phyloP scores from a whole-genome alignment of 1,140 invertebrate genomes.

The Delia radicum region DNA sequence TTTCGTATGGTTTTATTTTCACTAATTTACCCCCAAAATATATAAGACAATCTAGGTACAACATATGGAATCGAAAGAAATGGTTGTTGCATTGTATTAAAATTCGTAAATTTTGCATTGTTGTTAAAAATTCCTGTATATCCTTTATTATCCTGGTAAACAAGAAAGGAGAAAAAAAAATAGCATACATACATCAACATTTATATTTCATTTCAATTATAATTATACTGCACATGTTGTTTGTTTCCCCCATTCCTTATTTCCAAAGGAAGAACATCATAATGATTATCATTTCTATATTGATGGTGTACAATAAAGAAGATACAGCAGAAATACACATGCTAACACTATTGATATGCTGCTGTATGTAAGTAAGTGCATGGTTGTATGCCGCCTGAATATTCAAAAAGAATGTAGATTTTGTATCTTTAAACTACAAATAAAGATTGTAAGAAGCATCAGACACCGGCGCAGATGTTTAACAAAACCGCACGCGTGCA shows the following conservation, averaged over 20 bases:
- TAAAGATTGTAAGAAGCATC: background rate
- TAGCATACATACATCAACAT: background rate
- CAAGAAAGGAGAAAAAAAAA: background rate
- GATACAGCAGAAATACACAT: background rate
- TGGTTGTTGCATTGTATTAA: background rate
- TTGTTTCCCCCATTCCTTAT: background rate
- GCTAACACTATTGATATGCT: background rate
- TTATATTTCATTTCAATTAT: background rate
- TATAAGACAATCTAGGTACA: background rate
- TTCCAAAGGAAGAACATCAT: background rate
- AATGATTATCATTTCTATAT: background rate
- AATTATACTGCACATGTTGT: background rate
- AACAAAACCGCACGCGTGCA: background rate
- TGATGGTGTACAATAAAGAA: background rate
- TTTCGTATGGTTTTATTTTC: background rate
- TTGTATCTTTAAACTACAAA: background rate
- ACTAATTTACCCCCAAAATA: background rate
- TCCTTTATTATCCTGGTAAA: background rate
- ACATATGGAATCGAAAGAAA: no score
- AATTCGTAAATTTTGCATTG: background rate
- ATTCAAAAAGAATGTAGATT: background rate
- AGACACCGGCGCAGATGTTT: slow-evolving; percentile 2
- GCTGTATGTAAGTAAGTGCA: background rate
- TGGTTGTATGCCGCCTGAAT: background rate
- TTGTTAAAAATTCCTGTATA: background rate